These are phyloP conservation scores for Fregata magnificens DNA, from an alignment of 2,113 vertebrate genomes.

Conservation along the genomic window DNA sequence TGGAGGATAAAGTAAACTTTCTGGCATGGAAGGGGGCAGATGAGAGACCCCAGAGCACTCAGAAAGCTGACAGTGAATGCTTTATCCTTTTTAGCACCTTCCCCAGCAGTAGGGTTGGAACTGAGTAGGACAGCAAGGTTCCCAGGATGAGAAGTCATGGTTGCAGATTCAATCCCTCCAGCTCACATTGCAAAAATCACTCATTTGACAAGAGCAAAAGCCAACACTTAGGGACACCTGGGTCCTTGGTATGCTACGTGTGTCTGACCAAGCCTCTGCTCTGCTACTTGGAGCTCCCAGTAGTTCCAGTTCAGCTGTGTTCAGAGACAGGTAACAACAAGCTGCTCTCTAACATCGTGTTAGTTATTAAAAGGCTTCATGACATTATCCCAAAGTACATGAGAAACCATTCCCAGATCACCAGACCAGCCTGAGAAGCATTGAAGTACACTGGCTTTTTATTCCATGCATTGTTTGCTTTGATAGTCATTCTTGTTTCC, in stretches of 20 bases:
- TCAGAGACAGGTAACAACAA: background rate
- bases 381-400: background rate
- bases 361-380: background rate
- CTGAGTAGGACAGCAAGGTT: background rate
- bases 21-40: background rate
- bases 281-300: background rate
- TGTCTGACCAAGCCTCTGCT: too few relatives aligned
- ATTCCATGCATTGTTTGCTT: constrained; percentile 95
- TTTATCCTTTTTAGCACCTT: background rate
- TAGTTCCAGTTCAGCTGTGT: background rate
- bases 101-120: background rate
- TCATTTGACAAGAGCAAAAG: background rate
- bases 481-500: constrained; percentile 85
- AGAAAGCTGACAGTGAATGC: background rate
- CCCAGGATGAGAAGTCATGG: background rate
- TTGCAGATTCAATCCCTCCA: background rate
- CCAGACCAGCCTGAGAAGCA: constrained; percentile 49
- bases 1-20: background rate
- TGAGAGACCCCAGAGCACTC: background rate
- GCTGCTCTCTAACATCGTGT: rapidly evolving
- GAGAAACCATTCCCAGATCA: background rate
- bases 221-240: rapidly evolving
- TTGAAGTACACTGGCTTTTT: constrained; percentile 92
- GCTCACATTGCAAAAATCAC: background rate
- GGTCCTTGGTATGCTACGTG: rapidly evolving